These are phyloP conservation scores for Aleiodes sp. DNA, from an alignment of 1,140 invertebrate species.

Conservation along the genomic window DNA sequence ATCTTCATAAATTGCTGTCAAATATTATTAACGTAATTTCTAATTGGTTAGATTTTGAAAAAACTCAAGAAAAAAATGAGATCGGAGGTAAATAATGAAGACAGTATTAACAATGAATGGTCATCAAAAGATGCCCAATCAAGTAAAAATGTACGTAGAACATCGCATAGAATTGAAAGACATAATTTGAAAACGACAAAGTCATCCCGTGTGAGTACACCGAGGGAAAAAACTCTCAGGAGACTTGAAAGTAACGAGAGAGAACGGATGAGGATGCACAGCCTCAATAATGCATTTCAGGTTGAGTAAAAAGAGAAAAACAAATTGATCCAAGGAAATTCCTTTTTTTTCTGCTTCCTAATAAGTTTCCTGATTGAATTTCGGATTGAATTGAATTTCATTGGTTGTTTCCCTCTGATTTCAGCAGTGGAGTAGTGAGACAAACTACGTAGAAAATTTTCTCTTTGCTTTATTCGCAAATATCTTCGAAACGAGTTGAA, in stretches of 20 bases:
- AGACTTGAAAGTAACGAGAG: constrained; percentile 91
- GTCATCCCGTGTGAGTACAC: constrained; percentile 40
- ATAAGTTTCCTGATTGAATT: background rate
- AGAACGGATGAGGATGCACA: constrained; percentile 92
- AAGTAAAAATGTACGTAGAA: constrained; percentile 32
- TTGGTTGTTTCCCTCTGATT: background rate
- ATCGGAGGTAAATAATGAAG: constrained; percentile 47
- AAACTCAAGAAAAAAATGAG: constrained; percentile 38
- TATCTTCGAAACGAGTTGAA: too few relatives aligned
- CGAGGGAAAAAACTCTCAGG: constrained; percentile 81
- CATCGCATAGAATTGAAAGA: constrained; percentile 38
- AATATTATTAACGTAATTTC: background rate
- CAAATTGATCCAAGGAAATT: constrained; percentile 39
- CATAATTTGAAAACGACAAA: constrained; percentile 45
- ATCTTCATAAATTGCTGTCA: too few relatives aligned
- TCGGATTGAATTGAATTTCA: background rate
- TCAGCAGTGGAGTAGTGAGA: too few relatives aligned
- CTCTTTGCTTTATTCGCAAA: too few relatives aligned
- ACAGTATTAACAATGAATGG: constrained; percentile 47
- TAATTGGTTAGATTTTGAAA: background rate
- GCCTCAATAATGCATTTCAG: constrained; percentile 91
- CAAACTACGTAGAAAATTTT: too few relatives aligned
- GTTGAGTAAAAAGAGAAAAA: constrained; percentile 55
- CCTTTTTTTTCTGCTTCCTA: background rate
- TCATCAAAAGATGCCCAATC: constrained; percentile 36